These are phyloP conservation scores for Amphibalanus amphitrite DNA, from an alignment of 1,140 invertebrate species.

Conservation along the genomic window DNA sequence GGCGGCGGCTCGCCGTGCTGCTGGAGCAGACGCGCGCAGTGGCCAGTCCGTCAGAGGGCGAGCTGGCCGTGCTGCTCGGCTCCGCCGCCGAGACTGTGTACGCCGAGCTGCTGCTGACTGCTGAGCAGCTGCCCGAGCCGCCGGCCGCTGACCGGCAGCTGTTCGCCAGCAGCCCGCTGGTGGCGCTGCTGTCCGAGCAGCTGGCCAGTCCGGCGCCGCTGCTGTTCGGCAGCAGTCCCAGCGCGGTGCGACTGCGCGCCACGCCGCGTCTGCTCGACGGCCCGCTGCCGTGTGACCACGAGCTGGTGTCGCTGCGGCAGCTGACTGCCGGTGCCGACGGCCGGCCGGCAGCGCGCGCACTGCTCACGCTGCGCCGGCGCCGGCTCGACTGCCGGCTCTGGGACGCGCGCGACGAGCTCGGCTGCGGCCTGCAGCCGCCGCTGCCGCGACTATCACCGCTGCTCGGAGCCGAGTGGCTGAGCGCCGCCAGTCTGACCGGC, in stretches of 20 bases:
- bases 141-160: neutral
- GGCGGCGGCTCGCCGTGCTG: slow-evolving; percentile 47
- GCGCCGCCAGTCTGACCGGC: slow-evolving; percentile 85
- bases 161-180: neutral
- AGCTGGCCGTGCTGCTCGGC: slow-evolving; percentile 58
- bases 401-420: neutral
- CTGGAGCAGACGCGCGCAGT: slow-evolving; percentile 71
- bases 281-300: neutral
- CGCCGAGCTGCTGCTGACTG: neutral
- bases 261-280: neutral
- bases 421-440: slow-evolving; percentile 47
- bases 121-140: neutral
- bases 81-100: neutral
- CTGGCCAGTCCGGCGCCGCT: neutral
- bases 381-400: neutral
- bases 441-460: slow-evolving; percentile 59
- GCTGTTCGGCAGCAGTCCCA: neutral
- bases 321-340: neutral
- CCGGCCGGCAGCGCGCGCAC: no score
- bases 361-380: neutral
- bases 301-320: neutral
- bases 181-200: neutral
- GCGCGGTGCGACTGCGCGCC: neutral
- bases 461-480: slow-evolving; percentile 85
- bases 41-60: slow-evolving; percentile 57